A percentile compares a stretch with the other conserved stretches of the same genome.
These are phyloP conservation scores for Crenuchus spilurus DNA, from an alignment of 2,797 vertebrate species.

Conservation along the genomic window DNA sequence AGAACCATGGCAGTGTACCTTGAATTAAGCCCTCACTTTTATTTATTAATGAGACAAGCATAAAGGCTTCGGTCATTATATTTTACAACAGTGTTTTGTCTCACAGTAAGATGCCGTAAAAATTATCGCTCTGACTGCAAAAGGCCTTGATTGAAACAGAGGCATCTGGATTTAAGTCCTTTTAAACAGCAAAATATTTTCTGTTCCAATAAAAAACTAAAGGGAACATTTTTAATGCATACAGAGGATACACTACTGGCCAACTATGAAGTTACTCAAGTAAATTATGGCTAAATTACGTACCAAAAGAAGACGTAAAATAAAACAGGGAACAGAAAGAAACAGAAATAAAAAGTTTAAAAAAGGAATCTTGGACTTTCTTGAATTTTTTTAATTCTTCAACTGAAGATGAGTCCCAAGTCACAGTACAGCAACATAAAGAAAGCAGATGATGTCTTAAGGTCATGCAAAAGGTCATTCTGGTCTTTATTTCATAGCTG, in stretches of 20 bases:
- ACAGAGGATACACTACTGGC: background rate
- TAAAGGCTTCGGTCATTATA: slow-evolving; percentile 46
- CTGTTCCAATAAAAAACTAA: slow-evolving; percentile 22
- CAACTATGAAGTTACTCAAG: slow-evolving; percentile 5
- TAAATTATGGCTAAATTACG: slow-evolving; percentile 10
- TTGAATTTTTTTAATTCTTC: background rate
- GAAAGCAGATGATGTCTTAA: background rate
- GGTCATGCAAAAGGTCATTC: background rate
- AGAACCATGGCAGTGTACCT: slow-evolving; percentile 9
- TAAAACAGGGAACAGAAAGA: background rate
- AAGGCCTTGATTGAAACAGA: slow-evolving; percentile 21
- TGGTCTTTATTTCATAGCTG: background rate
- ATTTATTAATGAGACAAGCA: slow-evolving; percentile 29
- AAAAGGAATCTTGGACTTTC: background rate
- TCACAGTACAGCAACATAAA: background rate
- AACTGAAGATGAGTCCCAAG: background rate
- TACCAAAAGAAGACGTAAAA: background rate
- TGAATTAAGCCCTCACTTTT: slow-evolving; percentile 15
- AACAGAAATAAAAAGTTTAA: background rate
- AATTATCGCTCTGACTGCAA: slow-evolving; percentile 10
- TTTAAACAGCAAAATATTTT: slow-evolving; percentile 28
- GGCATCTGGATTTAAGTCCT: slow-evolving; percentile 43
- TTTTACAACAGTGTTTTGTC: slow-evolving; percentile 51
- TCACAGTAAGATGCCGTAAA: slow-evolving; percentile 38
- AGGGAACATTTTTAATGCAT: background rate